These are phyloP conservation scores for Ahaetulla prasina DNA, from an alignment of 2,113 vertebrate genomes.

Conservation along the genomic window DNA sequence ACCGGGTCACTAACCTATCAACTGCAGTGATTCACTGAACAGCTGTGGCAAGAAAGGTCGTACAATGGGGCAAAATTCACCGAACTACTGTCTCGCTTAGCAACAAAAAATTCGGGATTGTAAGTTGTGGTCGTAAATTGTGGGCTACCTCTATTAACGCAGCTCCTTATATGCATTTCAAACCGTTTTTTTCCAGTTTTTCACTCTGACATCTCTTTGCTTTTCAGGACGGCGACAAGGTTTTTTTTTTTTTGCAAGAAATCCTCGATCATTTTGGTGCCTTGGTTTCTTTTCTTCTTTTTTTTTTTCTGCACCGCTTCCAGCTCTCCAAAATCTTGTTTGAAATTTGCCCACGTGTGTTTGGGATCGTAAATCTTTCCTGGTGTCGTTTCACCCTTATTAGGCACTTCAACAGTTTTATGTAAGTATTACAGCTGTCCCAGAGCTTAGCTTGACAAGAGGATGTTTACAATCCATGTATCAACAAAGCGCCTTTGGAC, in stretches of 20 bases:
- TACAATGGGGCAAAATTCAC: no score
- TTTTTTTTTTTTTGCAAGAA: neutral
- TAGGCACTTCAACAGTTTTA: conserved; percentile 1
- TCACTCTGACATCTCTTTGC: neutral
- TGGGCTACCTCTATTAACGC: neutral
- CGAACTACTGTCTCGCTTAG: no score
- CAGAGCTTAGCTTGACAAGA: neutral
- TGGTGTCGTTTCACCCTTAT: neutral
- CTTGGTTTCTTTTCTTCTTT: no score
- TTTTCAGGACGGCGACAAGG: neutral
- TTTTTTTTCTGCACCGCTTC: neutral
- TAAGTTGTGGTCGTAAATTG: no score
- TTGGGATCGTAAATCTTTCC: neutral
- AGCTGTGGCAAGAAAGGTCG: no score
- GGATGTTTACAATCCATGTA: neutral
- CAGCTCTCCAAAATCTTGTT: neutral
- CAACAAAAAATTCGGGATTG: no score
- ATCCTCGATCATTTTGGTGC: neutral
- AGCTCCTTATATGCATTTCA: neutral
- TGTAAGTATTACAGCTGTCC: neutral
- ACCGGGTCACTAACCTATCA: no score
- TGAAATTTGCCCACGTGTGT: neutral
- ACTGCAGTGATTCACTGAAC: no score
- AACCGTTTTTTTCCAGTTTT: neutral
- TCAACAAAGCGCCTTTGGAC: neutral